These are phyloP conservation scores for Helleia helle DNA, from an alignment of 2,888 invertebrate species.

Conservation along the genomic window DNA sequence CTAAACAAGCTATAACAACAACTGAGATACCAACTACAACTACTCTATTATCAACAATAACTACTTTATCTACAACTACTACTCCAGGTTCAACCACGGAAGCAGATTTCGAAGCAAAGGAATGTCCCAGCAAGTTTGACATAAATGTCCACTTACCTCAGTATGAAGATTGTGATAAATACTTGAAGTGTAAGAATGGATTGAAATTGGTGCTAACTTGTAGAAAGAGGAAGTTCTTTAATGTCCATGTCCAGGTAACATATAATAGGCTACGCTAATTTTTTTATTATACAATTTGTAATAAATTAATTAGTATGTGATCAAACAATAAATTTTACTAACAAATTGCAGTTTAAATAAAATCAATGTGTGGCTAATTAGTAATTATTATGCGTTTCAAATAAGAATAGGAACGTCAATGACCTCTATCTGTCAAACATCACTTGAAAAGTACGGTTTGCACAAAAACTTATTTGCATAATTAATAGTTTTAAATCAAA, in stretches of 20 bases:
- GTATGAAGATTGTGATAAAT: not conserved
- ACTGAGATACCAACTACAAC: not conserved
- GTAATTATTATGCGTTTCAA: too few species aligned
- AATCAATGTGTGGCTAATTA: too few species aligned
- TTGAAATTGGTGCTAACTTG: not conserved
- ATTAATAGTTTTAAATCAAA: too few species aligned
- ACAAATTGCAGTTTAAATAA: too few species aligned
- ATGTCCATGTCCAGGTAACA: not conserved
- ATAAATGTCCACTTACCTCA: not conserved
- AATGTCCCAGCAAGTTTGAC: not conserved
- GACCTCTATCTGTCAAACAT: too few species aligned
- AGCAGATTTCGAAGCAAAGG: not conserved
- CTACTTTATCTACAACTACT: not conserved
- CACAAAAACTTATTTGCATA: too few species aligned
- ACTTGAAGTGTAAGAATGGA: not conserved
- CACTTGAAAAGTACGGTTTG: too few species aligned
- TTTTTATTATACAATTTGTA: not conserved
- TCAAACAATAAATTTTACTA: too few species aligned
- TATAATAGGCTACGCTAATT: not conserved
- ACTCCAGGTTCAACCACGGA: not conserved
- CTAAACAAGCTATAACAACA: not conserved
- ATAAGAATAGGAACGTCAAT: too few species aligned
- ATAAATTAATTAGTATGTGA: too few species aligned
- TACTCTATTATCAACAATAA: too few species aligned
- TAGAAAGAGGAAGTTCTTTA: not conserved